Percentiles rank a stretch among this genome's conserved stretches.
phyloP scores from a whole-genome alignment of 1,140 invertebrate species.

The Atta cephalotes region DNA sequence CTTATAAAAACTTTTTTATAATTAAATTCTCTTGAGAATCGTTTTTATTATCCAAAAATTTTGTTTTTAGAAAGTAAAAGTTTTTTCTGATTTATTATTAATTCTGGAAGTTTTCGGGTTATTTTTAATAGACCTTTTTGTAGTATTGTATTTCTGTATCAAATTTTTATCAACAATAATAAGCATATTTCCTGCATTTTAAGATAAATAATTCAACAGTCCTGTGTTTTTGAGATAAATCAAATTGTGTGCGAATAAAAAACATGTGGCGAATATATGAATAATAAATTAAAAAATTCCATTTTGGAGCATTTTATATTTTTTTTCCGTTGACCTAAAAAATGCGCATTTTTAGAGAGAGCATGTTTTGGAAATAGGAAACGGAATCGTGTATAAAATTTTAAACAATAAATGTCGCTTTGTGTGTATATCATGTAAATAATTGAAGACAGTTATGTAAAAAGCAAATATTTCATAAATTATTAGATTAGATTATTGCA shows the following conservation, averaged over 20 bases:
- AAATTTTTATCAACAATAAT: background rate
- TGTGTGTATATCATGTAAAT: background rate
- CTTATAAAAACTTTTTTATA: background rate
- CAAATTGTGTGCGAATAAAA: conserved; percentile 49
- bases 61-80: background rate
- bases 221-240: conserved; percentile 32
- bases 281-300: conserved; percentile 52
- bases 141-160: background rate
- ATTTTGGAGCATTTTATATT: conserved; percentile 46
- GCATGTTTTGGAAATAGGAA: conserved; percentile 53
- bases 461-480: background rate
- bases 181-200: conserved; percentile 10
- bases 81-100: conserved; percentile 5
- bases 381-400: conserved; percentile 45
- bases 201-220: conserved; percentile 12
- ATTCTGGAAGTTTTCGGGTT: background rate
- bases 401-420: conserved; percentile 25
- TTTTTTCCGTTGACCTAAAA: conserved; percentile 43
- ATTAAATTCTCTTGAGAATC: background rate
- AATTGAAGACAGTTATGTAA: background rate
- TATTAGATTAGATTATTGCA: background rate
- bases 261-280: conserved; percentile 49
- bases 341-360: conserved; percentile 48
- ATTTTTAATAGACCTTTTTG: background rate
- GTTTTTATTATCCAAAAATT: background rate